Evolutionary conservation across 2,888 invertebrate species (phyloP).

Genomic region (Drosophila antonietae): DNA sequence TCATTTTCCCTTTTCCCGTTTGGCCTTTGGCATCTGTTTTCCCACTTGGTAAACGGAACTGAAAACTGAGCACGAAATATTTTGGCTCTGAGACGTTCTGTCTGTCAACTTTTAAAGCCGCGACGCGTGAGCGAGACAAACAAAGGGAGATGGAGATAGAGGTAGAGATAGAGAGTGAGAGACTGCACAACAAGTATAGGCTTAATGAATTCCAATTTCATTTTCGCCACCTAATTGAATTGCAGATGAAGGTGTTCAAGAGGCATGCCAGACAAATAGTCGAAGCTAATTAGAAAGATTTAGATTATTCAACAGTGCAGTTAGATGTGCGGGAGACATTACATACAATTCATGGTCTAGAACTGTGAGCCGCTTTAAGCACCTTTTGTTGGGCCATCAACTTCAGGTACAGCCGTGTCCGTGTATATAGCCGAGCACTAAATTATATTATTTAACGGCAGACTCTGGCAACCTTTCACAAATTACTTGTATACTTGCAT

Average conservation of each 20-base stretch:
- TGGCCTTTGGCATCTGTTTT: slow-evolving; percentile 5
- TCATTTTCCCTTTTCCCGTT: not conserved
- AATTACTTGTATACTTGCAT: not conserved
- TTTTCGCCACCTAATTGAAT: slow-evolving; percentile 11
- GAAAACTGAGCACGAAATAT: slow-evolving; percentile 1
- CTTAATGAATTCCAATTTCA: slow-evolving; percentile 13
- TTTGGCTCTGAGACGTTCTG: slow-evolving; percentile 5
- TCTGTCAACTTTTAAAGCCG: slow-evolving; percentile 7
- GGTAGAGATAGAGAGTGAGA: not conserved
- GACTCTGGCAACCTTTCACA: not conserved
- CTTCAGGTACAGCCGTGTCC: not conserved
- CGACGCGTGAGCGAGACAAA: not conserved
- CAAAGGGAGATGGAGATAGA: not conserved
- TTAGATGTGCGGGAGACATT: not conserved
- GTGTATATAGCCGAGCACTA: not conserved
- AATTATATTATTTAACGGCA: not conserved
- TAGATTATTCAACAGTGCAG: not conserved
- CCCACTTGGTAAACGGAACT: slow-evolving; percentile 1
- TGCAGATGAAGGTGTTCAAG: slow-evolving; percentile 7
- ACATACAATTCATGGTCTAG: no score
- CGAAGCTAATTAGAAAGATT: slow-evolving; percentile 3
- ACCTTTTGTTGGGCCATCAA: not conserved
- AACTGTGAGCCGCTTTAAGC: not conserved
- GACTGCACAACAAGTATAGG: not conserved
- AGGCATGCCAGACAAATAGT: slow-evolving; percentile 2